phyloP scores from a whole-genome alignment of 2,888 invertebrate genomes.

The Agrochola circellaris region DNA sequence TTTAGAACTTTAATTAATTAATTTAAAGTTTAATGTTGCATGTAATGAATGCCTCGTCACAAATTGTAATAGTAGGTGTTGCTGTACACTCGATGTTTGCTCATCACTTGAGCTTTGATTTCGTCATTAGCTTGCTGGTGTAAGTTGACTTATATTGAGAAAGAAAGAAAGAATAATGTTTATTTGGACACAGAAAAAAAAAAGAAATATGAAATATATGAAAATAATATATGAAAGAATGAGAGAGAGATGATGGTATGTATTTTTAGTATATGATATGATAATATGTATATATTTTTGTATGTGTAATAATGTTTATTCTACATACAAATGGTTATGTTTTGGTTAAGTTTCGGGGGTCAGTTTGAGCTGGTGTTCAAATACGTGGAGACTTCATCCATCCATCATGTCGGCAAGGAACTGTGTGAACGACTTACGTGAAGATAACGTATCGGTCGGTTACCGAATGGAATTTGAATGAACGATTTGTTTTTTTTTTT shows the following conservation, averaged over 20 bases:
- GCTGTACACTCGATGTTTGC: conserved; percentile 66
- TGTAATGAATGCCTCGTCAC: conserved; percentile 62
- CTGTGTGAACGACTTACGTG: conserved; percentile 70
- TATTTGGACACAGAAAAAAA: no score
- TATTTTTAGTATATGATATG: no score
- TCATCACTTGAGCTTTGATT: conserved; percentile 75
- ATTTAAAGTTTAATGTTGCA: conserved; percentile 63
- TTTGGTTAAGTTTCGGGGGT: conserved; percentile 27
- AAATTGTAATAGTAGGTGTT: conserved; percentile 59
- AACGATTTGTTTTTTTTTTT: conserved; percentile 43
- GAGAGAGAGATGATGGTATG: no score
- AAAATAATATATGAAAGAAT: no score
- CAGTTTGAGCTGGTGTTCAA: conserved; percentile 63
- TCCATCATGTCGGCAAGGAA: conserved; percentile 70
- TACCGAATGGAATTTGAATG: conserved; percentile 61
- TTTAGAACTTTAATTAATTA: conserved; percentile 62
- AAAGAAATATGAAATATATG: no score
- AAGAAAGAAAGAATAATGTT: no score
- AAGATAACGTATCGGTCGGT: conserved; percentile 69
- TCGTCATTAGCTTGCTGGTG: conserved; percentile 69
- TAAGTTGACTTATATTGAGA: conserved; percentile 65
- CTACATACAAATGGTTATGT: conserved; percentile 30
- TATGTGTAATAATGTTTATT: no score
- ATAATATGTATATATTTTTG: no score
- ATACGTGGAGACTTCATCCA: conserved; percentile 70